Base-by-base conservation (phyloP, 2,888 invertebrate genomes). In the Heteromyza rotundicornis region DNA sequence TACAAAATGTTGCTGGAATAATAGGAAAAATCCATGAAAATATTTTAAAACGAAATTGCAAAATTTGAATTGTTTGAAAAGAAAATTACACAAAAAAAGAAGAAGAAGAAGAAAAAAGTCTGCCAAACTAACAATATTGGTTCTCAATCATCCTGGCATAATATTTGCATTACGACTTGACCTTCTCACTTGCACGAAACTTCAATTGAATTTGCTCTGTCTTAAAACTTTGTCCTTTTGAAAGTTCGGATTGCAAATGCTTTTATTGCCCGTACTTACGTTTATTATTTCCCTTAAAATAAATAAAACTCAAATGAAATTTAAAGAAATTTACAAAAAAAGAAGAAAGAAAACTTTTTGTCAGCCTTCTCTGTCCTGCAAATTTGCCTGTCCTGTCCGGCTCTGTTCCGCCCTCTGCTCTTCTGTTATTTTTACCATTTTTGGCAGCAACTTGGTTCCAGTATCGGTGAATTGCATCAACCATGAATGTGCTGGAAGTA, bases 131-230 rank as follows among this genome's bases (percentile, higher is more conserved):
- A n/a, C n/a, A n/a, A n/a, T n/a, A n/a, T n/a, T n/a, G n/a, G n/a
- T n/a, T n/a, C 7, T 27, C 40, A 40, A n/a, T 40, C 16, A 40
- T 14, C 16, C 14, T 40, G 3, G 16, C 76, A 74, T 74, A 72
- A 74, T 73, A 75, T 75, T 73, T 73, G 74, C 72, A 70, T 73
- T 75, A 74, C 74, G 68, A 72, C 75, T 66, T 69, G 73, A 75
- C 69, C 76, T 72, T 75, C 72, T 74, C 76, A 68, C 71, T 74
- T 68, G 73, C 74, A 74, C 72, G 74, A 65, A 71, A 73, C 74
- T n/a, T 75, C 73, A 74, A 73, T 75, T 72, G n/a, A n/a, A n/a
- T n/a, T n/a, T n/a, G n/a, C n/a, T n/a, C n/a, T n/a, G n/a, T 8
- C 47, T 47, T 47, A 3, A 47, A 47, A 40, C 40, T 40, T 40